phyloP scores from a whole-genome alignment of 2,797 vertebrate species.

The Cygnus olor region DNA sequence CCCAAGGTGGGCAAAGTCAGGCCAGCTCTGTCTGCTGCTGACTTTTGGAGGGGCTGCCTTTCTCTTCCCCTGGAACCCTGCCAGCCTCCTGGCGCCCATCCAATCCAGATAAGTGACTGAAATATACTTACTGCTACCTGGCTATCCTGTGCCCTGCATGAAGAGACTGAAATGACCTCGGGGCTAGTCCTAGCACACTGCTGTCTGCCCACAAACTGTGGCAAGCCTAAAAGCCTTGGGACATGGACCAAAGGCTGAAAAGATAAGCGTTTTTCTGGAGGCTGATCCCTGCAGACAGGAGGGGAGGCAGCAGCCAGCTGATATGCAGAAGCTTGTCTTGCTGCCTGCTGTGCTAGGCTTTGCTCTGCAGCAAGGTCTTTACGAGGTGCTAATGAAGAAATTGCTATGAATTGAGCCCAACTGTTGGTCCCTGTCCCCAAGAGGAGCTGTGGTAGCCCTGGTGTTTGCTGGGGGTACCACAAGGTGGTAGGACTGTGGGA shows the following conservation, averaged over 20 bases:
- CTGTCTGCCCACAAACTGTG: neutral
- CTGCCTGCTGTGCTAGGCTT: neutral
- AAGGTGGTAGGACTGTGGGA: neutral
- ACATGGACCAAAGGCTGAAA: neutral
- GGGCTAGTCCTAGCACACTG: conserved; percentile 3
- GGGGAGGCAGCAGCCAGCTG: neutral
- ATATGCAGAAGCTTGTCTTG: rapidly evolving
- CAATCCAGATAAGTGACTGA: conserved; percentile 13
- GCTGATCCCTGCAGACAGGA: neutral
- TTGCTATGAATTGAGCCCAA: neutral
- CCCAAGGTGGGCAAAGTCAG: neutral
- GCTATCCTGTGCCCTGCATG: neutral
- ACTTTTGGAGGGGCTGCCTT: conserved; percentile 3
- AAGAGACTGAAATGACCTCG: neutral
- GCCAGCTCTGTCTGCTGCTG: neutral
- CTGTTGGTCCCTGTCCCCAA: neutral
- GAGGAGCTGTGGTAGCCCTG: neutral
- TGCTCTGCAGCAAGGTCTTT: neutral
- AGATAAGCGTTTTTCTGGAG: neutral
- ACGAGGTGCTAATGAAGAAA: neutral
- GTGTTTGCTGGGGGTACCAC: neutral
- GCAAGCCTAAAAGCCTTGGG: neutral
- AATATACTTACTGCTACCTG: neutral
- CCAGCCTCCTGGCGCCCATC: neutral
- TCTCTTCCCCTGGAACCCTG: neutral